Conservation (phyloP, 2,113 vertebrate species). For the Varanus salvator region DNA sequence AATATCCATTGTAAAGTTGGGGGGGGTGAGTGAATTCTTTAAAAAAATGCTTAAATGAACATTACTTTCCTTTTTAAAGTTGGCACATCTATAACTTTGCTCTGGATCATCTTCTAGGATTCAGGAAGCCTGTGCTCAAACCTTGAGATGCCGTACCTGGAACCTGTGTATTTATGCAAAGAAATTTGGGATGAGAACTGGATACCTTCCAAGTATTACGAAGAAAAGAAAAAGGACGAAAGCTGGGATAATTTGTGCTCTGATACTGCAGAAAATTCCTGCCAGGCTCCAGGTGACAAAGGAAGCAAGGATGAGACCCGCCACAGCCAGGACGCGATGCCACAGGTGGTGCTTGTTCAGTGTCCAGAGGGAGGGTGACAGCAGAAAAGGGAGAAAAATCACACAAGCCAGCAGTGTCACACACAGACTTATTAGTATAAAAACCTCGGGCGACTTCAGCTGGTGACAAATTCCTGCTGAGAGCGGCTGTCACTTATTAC, state of each 20-base stretch:
- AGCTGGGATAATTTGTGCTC: neutral
- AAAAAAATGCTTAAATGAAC: constrained; percentile 4
- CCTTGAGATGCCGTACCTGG: constrained; percentile 68
- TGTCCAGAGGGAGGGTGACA: neutral
- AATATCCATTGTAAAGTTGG: neutral
- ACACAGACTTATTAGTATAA: neutral
- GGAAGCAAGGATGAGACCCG: constrained; percentile 31
- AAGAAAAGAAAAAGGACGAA: constrained; percentile 27
- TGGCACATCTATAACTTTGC: constrained; percentile 25
- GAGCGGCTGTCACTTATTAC: neutral
- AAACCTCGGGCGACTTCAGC: neutral
- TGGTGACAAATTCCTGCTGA: neutral
- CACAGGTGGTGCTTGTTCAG: constrained; percentile 47
- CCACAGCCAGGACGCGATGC: constrained; percentile 40
- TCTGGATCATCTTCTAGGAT: constrained; percentile 48
- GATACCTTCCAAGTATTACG: constrained; percentile 43
- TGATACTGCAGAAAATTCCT: neutral
- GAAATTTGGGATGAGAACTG: constrained; percentile 74
- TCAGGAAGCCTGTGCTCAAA: constrained; percentile 15
- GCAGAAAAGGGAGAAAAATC: neutral
- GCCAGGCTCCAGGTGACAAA: constrained; percentile 15
- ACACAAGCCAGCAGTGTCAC: neutral
- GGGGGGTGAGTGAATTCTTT: neutral
- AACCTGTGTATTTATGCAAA: constrained; percentile 57
- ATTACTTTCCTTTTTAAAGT: neutral